Evolutionary conservation across 2,888 invertebrate species (phyloP).

Genomic region (Brachylomia viminalis): DNA sequence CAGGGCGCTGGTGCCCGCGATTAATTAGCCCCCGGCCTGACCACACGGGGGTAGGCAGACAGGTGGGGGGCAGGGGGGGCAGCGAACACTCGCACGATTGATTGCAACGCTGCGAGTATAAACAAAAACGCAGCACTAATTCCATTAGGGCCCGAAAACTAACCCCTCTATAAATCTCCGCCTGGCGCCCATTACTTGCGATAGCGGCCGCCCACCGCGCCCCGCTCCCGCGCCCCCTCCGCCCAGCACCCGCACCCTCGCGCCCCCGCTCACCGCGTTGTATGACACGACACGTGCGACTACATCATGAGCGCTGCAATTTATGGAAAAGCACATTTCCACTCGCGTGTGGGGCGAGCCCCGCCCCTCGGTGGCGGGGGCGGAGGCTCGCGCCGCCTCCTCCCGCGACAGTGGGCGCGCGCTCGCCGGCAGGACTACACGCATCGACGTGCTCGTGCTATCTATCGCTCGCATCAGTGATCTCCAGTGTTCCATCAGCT

Average conservation of each 20-base stretch:
- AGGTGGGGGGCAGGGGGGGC: conserved; percentile 1
- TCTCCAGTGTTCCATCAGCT: conserved; percentile 60
- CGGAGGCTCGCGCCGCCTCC: conserved; percentile 64
- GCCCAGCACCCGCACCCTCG: conserved; percentile 52
- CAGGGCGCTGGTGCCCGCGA: conserved; percentile 68
- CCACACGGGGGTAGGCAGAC: conserved; percentile 5
- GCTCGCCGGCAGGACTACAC: conserved; percentile 74
- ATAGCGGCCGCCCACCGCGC: conserved; percentile 68
- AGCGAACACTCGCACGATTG: conserved; percentile 62
- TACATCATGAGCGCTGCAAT: conserved; percentile 66
- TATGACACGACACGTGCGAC: conserved; percentile 54
- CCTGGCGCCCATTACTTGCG: conserved; percentile 74
- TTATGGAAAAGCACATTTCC: conserved; percentile 78
- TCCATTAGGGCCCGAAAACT: conserved; percentile 83
- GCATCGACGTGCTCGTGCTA: conserved; percentile 66
- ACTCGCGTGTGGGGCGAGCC: conserved; percentile 51
- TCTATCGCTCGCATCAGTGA: conserved; percentile 67
- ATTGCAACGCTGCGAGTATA: conserved; percentile 73
- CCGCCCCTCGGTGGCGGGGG: conserved; percentile 51
- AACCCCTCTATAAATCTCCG: conserved; percentile 82
- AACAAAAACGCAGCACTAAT: conserved; percentile 81
- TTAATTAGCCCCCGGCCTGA: conserved; percentile 72
- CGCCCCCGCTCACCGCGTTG: conserved; percentile 54
- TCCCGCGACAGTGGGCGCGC: conserved; percentile 76
- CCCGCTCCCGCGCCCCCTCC: conserved; percentile 64